phyloP scores from a whole-genome alignment of 2,113 vertebrate genomes.

The Cyrtonyx montezumae region DNA sequence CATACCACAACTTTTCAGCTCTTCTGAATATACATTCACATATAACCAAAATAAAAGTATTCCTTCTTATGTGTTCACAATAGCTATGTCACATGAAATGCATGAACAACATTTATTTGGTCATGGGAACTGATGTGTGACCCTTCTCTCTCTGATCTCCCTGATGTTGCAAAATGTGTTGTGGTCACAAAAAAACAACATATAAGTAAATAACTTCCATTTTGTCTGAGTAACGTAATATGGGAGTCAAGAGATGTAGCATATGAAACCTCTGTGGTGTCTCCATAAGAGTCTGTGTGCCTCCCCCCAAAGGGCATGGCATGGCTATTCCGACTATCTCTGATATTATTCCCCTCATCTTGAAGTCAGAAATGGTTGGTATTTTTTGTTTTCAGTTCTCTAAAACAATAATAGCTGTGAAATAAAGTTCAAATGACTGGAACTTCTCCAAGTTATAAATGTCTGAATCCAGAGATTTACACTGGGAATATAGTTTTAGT shows the following conservation, averaged over 20 bases:
- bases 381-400: background rate
- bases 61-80: background rate
- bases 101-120: background rate
- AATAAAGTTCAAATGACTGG: background rate
- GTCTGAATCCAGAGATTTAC: background rate
- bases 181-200: background rate
- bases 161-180: background rate
- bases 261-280: background rate
- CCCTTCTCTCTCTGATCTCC: background rate
- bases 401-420: background rate
- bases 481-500: background rate
- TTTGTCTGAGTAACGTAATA: background rate
- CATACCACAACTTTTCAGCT: background rate
- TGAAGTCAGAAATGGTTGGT: background rate
- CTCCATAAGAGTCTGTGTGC: background rate
- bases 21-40: background rate
- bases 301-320: background rate
- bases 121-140: background rate
- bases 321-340: background rate
- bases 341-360: background rate
- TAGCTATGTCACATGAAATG: background rate
- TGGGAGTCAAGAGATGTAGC: background rate
- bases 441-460: background rate
- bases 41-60: background rate
- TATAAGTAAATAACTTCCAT: background rate